Evolutionary conservation across 2,888 invertebrate genomes (phyloP).

Genomic region (Orchesella flavescens): DNA sequence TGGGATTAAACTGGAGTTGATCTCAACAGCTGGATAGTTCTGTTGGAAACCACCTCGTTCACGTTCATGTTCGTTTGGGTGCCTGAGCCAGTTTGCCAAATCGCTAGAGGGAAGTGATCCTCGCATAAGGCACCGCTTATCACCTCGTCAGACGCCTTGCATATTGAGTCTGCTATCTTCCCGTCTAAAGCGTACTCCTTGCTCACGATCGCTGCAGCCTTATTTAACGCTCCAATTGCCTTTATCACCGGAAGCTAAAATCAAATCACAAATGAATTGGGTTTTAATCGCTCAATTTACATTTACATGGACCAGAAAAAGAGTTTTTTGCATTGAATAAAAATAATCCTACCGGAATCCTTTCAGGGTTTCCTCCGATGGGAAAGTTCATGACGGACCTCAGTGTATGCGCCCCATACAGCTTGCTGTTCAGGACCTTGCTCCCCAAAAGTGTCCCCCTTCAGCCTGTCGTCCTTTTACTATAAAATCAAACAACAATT

Average conservation of each 20-base stretch:
- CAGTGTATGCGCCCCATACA: constrained; percentile 98
- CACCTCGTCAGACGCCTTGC: constrained; percentile 76
- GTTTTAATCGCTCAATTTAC: background rate
- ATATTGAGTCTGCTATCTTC: constrained; percentile 76
- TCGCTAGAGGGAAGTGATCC: constrained; percentile 96
- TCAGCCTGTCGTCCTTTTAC: constrained; percentile 78
- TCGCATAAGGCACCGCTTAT: constrained; percentile 93
- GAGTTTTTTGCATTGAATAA: too few relatives aligned
- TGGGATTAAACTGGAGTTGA: constrained; percentile 87
- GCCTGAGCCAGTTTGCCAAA: constrained; percentile 99
- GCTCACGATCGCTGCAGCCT: constrained; percentile 98
- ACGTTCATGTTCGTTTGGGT: constrained; percentile 99
- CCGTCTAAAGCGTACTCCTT: constrained; percentile 92
- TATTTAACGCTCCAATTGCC: constrained; percentile 96
- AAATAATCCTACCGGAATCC: constrained; percentile 93
- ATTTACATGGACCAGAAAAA: too few relatives aligned
- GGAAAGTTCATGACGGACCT: constrained; percentile 97
- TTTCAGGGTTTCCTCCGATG: constrained; percentile 92
- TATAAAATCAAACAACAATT: too few relatives aligned
- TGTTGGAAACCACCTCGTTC: constrained; percentile 94
- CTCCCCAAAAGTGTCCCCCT: constrained; percentile 96
- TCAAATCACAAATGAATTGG: too few relatives aligned
- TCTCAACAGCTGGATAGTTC: constrained; percentile 92
- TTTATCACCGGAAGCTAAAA: constrained; percentile 88
- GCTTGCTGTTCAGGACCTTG: constrained; percentile 91